Evolutionary conservation across 2,113 vertebrate species (phyloP).

Genomic region (Nansenia antarctica): DNA sequence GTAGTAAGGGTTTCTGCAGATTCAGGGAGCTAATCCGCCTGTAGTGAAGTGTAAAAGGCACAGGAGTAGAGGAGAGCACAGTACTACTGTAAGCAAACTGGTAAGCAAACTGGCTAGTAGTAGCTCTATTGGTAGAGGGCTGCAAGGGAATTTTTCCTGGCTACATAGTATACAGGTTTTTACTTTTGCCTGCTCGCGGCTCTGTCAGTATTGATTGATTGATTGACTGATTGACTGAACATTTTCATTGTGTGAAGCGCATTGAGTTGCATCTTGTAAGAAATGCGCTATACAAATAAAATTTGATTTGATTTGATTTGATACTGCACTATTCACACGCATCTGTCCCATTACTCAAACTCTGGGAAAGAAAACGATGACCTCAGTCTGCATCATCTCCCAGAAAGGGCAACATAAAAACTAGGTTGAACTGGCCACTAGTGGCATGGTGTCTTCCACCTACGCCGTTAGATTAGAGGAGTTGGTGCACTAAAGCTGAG

Average conservation of each 20-base stretch:
- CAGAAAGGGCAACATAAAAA: background rate
- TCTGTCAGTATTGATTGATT: too few relatives aligned
- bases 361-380: background rate
- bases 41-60: slow-evolving; percentile 16
- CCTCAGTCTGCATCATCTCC: background rate
- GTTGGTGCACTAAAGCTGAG: slow-evolving; percentile 7
- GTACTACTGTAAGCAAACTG: too few relatives aligned
- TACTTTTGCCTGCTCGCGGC: too few relatives aligned
- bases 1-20: slow-evolving; percentile 30
- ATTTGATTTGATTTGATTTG: too few relatives aligned
- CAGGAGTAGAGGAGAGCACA: slow-evolving; percentile 17
- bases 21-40: slow-evolving; percentile 39
- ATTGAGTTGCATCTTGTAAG: too few relatives aligned
- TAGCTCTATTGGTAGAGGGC: too few relatives aligned
- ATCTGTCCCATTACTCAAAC: background rate
- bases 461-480: background rate
- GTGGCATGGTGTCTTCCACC: background rate
- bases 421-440: background rate
- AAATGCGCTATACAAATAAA: too few relatives aligned
- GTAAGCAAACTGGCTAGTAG: too few relatives aligned
- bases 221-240: too few relatives aligned
- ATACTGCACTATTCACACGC: background rate
- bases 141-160: too few relatives aligned
- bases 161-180: too few relatives aligned
- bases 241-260: too few relatives aligned